Percentiles rank a stretch among this genome's conserved stretches.
Conservation (phyloP, 2,113 vertebrate genomes). For the Tragelaphus scriptus region DNA sequence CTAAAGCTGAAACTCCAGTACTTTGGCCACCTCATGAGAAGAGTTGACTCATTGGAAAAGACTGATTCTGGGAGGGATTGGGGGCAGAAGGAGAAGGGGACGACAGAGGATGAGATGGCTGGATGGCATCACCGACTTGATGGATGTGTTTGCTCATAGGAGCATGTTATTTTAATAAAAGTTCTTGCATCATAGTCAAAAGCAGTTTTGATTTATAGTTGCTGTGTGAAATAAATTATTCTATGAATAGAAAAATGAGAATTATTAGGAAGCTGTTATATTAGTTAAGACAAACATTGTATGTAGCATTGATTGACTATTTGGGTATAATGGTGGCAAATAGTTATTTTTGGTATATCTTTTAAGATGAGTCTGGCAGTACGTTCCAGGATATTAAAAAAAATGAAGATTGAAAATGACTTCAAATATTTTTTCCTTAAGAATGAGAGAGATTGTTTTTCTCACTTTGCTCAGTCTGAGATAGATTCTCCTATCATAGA, state of each 20-base stretch:
- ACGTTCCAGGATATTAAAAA: not conserved
- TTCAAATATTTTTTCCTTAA: not conserved
- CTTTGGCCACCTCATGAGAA: too few species aligned
- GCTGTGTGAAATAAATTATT: not conserved
- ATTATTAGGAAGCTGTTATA: not conserved
- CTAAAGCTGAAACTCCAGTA: too few species aligned
- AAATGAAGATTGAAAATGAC: not conserved
- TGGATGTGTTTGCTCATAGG: not conserved
- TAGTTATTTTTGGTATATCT: not conserved
- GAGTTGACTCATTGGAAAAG: too few species aligned
- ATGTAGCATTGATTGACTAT: not conserved
- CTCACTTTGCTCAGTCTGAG: not conserved
- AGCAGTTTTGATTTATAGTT: not conserved
- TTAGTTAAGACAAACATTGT: not conserved
- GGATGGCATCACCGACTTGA: too few species aligned
- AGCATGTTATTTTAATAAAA: not conserved
- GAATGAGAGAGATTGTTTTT: not conserved
- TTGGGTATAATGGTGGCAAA: not conserved
- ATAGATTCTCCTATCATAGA: not conserved
- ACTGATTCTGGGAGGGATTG: too few species aligned
- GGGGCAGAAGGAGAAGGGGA: too few species aligned
- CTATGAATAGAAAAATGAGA: not conserved
- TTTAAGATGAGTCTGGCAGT: not conserved
- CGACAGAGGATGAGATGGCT: too few species aligned
- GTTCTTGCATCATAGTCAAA: not conserved